Conservation (phyloP, 2,888 invertebrate species). For the Folsomia candida region DNA sequence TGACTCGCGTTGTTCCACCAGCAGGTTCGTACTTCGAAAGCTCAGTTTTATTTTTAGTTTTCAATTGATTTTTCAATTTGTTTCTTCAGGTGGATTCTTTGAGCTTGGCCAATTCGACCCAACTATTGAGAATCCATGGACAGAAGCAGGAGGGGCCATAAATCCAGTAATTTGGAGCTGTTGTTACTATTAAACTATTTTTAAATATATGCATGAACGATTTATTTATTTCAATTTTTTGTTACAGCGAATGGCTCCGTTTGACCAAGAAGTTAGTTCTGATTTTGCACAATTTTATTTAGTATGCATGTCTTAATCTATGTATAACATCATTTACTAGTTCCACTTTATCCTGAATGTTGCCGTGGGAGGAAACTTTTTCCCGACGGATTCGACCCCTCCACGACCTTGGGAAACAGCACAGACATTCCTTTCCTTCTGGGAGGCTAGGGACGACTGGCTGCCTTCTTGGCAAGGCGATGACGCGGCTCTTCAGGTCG, state of each 20-base stretch:
- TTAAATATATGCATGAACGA: no score
- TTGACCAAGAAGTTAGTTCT: slow-evolving; percentile 63
- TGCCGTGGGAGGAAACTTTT: slow-evolving; percentile 68
- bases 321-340: slow-evolving; percentile 44
- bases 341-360: slow-evolving; percentile 64
- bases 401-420: slow-evolving; percentile 55
- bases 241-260: slow-evolving; percentile 72
- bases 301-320: not conserved
- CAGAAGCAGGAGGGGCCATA: slow-evolving; percentile 58
- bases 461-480: slow-evolving; percentile 28
- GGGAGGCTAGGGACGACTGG: slow-evolving; percentile 32
- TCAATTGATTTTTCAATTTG: no score
- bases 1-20: no score
- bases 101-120: slow-evolving; percentile 55
- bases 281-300: not conserved
- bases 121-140: slow-evolving; percentile 54
- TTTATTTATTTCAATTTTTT: no score
- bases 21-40: no score
- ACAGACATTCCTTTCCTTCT: slow-evolving; percentile 45
- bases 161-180: no score
- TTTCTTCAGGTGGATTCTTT: slow-evolving; percentile 39
- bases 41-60: no score
- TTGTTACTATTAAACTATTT: no score
- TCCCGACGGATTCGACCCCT: slow-evolving; percentile 60
- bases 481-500: slow-evolving; percentile 31